phyloP scores from a whole-genome alignment of 2,888 invertebrate genomes.

The Leptopterna dolabrata region DNA sequence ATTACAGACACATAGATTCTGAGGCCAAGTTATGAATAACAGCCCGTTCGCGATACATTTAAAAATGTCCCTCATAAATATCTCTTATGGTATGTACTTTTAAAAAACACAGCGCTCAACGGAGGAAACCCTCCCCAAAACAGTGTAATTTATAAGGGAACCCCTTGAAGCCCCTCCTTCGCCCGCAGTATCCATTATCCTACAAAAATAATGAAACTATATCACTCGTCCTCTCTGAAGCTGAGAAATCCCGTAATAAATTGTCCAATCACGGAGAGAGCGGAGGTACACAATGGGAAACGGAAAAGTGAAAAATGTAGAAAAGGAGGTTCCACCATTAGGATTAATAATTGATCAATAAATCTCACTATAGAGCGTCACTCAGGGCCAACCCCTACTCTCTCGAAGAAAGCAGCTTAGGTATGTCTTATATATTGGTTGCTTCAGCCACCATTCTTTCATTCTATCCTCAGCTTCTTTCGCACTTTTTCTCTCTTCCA shows the following conservation, averaged over 20 bases:
- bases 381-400: constrained; percentile 28
- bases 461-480: not conserved
- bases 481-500: not conserved
- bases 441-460: not conserved
- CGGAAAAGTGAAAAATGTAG: constrained; percentile 55
- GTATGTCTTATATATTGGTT: constrained; percentile 48
- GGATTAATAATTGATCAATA: constrained; percentile 56
- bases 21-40: too few relatives aligned
- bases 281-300: constrained; percentile 30
- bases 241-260: constrained; percentile 49
- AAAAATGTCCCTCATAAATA: too few relatives aligned
- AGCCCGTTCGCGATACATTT: too few relatives aligned
- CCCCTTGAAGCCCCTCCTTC: not conserved
- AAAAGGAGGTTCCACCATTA: constrained; percentile 47
- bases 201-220: constrained; percentile 43
- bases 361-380: constrained; percentile 56
- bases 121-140: not conserved
- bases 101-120: not conserved
- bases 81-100: not conserved
- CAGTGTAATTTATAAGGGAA: constrained; percentile 4
- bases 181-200: constrained; percentile 34
- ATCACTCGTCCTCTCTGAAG: constrained; percentile 27
- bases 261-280: constrained; percentile 41
- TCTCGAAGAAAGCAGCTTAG: constrained; percentile 41
- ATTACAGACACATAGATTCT: too few relatives aligned